Evolutionary conservation across 2,888 invertebrate species (phyloP), one percentile per base, ranked within the genome.

Genomic region (Matsumyia berberina): DNA sequence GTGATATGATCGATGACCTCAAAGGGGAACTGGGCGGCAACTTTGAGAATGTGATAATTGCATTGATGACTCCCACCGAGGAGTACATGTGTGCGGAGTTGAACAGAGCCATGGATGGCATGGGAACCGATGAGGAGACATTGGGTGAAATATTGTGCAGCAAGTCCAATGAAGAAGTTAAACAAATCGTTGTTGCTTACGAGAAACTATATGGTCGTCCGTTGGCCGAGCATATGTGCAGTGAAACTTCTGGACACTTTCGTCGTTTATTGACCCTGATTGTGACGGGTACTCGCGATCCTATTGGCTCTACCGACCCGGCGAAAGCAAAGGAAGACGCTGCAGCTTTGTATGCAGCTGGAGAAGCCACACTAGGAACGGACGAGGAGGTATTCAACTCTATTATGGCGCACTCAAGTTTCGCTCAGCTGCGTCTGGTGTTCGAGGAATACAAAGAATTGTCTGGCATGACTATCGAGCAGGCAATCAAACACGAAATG

Each of bases 201-300:
- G 94, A 95, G 89, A 92, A 92, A 88, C 88, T 95, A 90, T 95
- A 94, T 90, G 93, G 94, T 87, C 93, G 94, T 0, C 94, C 94
- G 0, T 90, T 96, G 72, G 95, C 95, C 2, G 94, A 95, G 88
- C 95, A 95, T 89, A 94, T 96, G 92, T 94, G 94, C 88, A 94
- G 94, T 57, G 96, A 96, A 91, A 96, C 96, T 0, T 94, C 95
- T 2, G 96, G 96, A 0, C 94, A 96, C 91, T 95, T 96, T 91
- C 93, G 96, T 44, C 93, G 95, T 6, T 92, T 96, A 49, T 93
- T 96, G 11, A 95, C 96, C 0, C 93, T 95, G 83, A 94, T 95
- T 66, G 93, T 94, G n/a, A 94, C 94, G 82, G 89, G 94, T 12
- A 93, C 94, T 35, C 93, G 96, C 6, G 93, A 94, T 87, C 94